Conservation (phyloP, 2,888 invertebrate genomes). For the Cinara cedri region DNA sequence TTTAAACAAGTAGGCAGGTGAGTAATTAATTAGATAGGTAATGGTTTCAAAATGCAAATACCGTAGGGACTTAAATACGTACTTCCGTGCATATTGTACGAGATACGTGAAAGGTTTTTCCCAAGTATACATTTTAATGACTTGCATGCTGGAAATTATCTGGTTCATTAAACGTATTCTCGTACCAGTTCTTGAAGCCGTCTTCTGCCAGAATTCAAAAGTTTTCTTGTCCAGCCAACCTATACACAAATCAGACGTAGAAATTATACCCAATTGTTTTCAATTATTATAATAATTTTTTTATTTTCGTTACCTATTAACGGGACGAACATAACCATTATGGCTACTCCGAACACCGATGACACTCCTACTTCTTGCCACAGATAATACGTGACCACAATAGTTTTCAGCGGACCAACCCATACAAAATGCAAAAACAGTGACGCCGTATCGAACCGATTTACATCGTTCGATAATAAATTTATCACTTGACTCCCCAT, state of each 20-base stretch:
- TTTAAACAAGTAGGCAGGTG: too few relatives aligned
- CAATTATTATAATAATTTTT: neutral
- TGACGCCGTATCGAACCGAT: constrained; percentile 87
- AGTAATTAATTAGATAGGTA: too few relatives aligned
- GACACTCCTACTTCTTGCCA: constrained; percentile 73
- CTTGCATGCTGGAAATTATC: constrained; percentile 82
- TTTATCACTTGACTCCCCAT: constrained; percentile 74
- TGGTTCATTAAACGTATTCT: constrained; percentile 91
- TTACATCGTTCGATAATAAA: constrained; percentile 90
- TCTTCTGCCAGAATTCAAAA: constrained; percentile 75
- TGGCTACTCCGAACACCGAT: constrained; percentile 73
- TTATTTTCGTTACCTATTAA: constrained; percentile 68
- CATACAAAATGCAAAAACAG: constrained; percentile 89
- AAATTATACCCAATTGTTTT: too few relatives aligned
- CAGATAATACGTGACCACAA: constrained; percentile 74
- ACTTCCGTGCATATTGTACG: constrained; percentile 76
- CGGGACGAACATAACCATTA: constrained; percentile 75
- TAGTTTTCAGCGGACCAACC: constrained; percentile 85
- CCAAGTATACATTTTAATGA: constrained; percentile 93
- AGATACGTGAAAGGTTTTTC: constrained; percentile 81
- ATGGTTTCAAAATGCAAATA: too few relatives aligned
- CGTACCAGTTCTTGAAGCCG: constrained; percentile 87
- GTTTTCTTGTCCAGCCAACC: constrained; percentile 78
- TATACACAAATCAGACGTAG: constrained; percentile 62
- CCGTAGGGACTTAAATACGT: constrained; percentile 62